Evolutionary conservation across 2,888 invertebrate species (phyloP).

Genomic region (Dimorphilus gyrociliatus): DNA sequence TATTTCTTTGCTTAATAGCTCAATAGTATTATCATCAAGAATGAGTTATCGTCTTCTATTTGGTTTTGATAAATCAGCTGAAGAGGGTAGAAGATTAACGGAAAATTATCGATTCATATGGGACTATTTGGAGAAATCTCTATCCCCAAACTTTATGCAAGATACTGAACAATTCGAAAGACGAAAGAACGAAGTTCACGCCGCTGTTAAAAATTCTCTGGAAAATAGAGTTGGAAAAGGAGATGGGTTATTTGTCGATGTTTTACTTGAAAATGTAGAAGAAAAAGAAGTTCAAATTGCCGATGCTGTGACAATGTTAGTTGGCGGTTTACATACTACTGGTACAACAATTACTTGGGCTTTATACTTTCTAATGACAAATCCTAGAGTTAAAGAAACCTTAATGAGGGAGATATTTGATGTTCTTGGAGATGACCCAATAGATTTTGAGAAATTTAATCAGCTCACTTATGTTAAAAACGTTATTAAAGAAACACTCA

Average conservation of each 20-base stretch:
- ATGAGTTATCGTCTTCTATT: too few relatives aligned
- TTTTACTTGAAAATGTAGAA: constrained; percentile 9
- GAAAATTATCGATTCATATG: constrained; percentile 1
- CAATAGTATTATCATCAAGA: too few relatives aligned
- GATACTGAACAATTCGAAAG: too few relatives aligned
- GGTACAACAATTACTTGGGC: constrained; percentile 35
- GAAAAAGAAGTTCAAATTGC: constrained; percentile 9
- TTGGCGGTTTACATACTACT: constrained; percentile 31
- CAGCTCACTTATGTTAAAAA: constrained; percentile 19
- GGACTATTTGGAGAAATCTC: background rate
- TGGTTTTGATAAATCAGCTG: too few relatives aligned
- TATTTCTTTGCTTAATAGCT: too few relatives aligned
- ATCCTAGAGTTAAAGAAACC: constrained; percentile 29
- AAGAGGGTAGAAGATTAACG: background rate
- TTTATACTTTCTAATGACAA: constrained; percentile 32
- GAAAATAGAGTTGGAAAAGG: constrained; percentile 10
- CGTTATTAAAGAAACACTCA: constrained; percentile 34
- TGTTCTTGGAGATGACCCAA: constrained; percentile 12
- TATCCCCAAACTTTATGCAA: too few relatives aligned
- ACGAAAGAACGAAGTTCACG: too few relatives aligned
- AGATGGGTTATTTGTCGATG: constrained; percentile 20
- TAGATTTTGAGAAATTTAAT: constrained; percentile 2
- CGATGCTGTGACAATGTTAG: constrained; percentile 17
- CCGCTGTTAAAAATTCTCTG: constrained; percentile 12
- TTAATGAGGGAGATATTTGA: constrained; percentile 21